These are phyloP conservation scores for Prochilodus magdalenae DNA, from an alignment of 2,113 vertebrate species.

Conservation along the genomic window DNA sequence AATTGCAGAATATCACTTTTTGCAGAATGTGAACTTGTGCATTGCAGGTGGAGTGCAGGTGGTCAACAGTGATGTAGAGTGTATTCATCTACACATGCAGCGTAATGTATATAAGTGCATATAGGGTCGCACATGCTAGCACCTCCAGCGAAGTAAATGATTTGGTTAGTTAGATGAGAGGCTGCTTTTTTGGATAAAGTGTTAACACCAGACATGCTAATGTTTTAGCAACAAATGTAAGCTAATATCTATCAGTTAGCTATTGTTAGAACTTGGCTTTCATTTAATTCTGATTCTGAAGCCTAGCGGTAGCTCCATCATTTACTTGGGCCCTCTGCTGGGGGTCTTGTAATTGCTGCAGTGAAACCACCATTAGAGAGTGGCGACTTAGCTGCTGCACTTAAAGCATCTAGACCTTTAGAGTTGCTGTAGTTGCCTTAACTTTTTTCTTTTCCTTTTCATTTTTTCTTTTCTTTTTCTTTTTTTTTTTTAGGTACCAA, in stretches of 20 bases:
- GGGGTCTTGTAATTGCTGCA: constrained; percentile 25
- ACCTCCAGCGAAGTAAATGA: constrained; percentile 1
- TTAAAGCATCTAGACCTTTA: constrained; percentile 67
- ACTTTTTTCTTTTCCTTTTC: constrained; percentile 33
- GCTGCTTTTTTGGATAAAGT: not conserved
- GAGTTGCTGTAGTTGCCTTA: constrained; percentile 80
- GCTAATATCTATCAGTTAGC: not conserved
- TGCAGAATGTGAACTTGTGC: too few relatives aligned
- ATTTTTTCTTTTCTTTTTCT: constrained; percentile 41
- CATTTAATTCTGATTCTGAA: not conserved
- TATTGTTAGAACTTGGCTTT: not conserved
- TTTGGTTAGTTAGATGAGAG: not conserved
- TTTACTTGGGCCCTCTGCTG: constrained; percentile 35
- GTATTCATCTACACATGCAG: too few relatives aligned
- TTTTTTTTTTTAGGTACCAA: constrained; percentile 72
- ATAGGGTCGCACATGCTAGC: constrained; percentile 24
- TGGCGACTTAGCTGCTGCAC: constrained; percentile 56
- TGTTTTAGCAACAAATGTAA: not conserved
- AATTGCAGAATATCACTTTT: too few relatives aligned
- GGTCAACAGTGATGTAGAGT: not conserved
- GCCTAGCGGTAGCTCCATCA: not conserved
- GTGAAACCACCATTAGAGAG: constrained; percentile 43
- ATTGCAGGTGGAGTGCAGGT: too few relatives aligned
- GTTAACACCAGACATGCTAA: not conserved
- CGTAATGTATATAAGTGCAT: too few relatives aligned